phyloP scores from a whole-genome alignment of 2,797 vertebrate species.

The Gymnoscopelus microlampas region DNA sequence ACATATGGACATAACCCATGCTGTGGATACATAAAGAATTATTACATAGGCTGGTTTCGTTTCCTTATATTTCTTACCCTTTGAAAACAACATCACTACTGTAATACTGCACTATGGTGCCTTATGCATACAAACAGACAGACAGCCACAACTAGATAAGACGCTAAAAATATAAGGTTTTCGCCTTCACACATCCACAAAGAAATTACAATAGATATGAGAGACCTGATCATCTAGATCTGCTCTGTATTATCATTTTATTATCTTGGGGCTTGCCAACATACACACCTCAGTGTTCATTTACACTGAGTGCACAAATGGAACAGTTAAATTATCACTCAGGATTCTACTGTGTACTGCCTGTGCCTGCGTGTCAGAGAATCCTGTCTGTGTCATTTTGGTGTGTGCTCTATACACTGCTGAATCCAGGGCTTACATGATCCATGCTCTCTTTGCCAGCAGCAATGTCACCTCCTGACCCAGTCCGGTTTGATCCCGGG shows the following conservation, averaged over 20 bases:
- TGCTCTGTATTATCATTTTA: slow-evolving; percentile 17
- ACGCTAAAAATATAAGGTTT: slow-evolving; percentile 19
- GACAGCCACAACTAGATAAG: slow-evolving; percentile 1
- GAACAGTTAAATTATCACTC: too few species aligned
- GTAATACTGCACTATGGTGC: slow-evolving; percentile 4
- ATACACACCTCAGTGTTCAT: not conserved
- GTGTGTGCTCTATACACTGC: slow-evolving; percentile 10
- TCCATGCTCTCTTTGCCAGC: slow-evolving; percentile 8
- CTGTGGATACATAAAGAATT: slow-evolving; percentile 31
- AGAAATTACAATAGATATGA: slow-evolving; percentile 21
- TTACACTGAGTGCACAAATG: too few species aligned
- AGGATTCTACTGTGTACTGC: too few species aligned
- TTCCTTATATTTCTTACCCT: slow-evolving; percentile 8
- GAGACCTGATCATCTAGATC: slow-evolving; percentile 34
- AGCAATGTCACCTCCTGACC: slow-evolving; percentile 26
- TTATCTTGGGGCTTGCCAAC: slow-evolving; percentile 25
- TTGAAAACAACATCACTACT: not conserved
- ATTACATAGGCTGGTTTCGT: slow-evolving; percentile 3
- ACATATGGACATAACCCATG: slow-evolving; percentile 44
- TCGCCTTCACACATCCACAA: slow-evolving; percentile 4
- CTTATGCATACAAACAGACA: slow-evolving; percentile 29
- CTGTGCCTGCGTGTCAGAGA: not conserved
- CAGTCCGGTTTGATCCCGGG: slow-evolving; percentile 39
- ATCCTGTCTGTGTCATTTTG: slow-evolving; percentile 16
- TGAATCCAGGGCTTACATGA: slow-evolving; percentile 23